Evolutionary conservation across 2,888 invertebrate species (phyloP), one percentile per base, ranked within the genome.

Genomic region (Lamellibrachia satsuma): DNA sequence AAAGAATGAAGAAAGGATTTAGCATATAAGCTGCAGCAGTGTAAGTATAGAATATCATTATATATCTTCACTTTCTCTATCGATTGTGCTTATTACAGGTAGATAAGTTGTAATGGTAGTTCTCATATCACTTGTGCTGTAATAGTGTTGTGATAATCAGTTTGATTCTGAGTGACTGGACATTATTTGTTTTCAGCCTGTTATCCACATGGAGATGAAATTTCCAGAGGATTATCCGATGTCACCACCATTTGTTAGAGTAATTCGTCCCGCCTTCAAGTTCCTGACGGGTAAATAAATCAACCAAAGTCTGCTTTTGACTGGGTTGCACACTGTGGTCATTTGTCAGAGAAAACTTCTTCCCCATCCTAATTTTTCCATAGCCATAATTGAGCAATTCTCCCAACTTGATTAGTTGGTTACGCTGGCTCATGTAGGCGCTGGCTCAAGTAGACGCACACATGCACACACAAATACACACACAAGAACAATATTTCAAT

Each of bases 151-250:
- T 75, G 22, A 15, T 6, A 22, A n/a, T 75, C n/a, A 22, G 75
- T 22, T 22, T 22, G n/a, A 75, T 75, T 75, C 15, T 22, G 22
- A 75, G 39, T 39, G 39, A 39, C 39, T 75, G 75, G 1, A 11
- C 15, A 22, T 11, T 75, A 22, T 75, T 75, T 75, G 75, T 75
- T 75, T 75, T 75, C 94, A 96, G 96, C 94, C 95, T n/a, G 95
- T 94, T 39, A 94, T 96, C 52, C 93, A 94, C 52, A 90, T 96
- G 92, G 95, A 96, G 93, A 95, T 96, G 95, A 95, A 95, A 93
- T 96, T 96, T 93, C 96, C 96, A 22, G 92, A 92, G 60, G 95
- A 95, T 90, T 96, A 95, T 93, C 96, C 96, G 4, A 95, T 95
- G 95, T 93, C 94, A 39, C 96, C 96, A 55, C 96, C 96, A 52